These are phyloP conservation scores for Gallinago stenura DNA, from an alignment of 2,797 vertebrate genomes.

Conservation along the genomic window DNA sequence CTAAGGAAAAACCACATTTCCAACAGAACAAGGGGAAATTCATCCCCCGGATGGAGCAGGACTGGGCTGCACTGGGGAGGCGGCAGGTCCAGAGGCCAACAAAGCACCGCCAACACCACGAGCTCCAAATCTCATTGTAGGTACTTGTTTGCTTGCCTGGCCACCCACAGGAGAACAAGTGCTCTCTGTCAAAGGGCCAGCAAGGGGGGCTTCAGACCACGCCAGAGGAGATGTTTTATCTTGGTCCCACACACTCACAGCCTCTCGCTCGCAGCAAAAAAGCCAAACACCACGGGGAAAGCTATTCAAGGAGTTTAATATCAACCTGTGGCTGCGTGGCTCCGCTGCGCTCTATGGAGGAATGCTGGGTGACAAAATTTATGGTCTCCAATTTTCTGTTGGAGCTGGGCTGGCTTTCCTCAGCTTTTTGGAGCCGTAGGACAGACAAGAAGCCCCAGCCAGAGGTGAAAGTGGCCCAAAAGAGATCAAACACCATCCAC, in stretches of 20 bases:
- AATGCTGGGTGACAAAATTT: neutral
- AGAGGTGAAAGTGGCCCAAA: neutral
- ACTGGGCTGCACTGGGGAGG: neutral
- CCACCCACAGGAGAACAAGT: neutral
- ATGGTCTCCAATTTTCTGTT: neutral
- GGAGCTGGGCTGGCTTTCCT: neutral
- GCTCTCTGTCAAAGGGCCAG: neutral
- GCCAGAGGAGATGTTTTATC: neutral
- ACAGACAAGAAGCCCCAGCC: neutral
- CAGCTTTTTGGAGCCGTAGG: fast-evolving
- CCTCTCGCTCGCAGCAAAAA: neutral
- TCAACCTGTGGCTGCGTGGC: neutral
- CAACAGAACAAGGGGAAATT: neutral
- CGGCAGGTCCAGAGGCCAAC: neutral
- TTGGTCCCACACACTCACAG: neutral
- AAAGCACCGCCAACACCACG: neutral
- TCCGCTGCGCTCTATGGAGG: neutral
- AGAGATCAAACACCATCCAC: neutral
- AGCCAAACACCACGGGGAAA: neutral
- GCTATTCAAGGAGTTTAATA: neutral
- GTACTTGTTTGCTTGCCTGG: neutral
- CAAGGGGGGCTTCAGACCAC: neutral
- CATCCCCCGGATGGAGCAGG: fast-evolving
- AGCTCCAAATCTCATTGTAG: neutral
- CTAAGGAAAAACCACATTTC: neutral